These are phyloP conservation scores for Noctua janthina DNA, from an alignment of 2,888 invertebrate species.

Conservation along the genomic window DNA sequence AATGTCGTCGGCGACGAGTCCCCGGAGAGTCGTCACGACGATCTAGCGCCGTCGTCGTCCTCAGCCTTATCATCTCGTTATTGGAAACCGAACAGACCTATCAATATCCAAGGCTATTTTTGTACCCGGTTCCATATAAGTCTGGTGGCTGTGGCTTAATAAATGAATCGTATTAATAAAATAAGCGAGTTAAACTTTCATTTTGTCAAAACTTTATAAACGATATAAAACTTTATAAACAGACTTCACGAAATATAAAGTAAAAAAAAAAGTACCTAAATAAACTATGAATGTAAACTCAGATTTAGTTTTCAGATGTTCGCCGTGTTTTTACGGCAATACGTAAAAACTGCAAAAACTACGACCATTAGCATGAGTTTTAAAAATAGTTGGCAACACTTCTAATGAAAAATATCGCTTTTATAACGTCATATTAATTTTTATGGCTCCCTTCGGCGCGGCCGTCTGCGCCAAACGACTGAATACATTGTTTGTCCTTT, in stretches of 20 bases:
- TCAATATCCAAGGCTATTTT: conserved; percentile 81
- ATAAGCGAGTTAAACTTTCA: background rate
- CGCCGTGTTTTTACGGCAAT: conserved; percentile 2
- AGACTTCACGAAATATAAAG: background rate
- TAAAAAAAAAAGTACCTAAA: background rate
- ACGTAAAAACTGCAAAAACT: conserved; percentile 29
- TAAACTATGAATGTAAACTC: background rate
- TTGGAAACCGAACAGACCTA: conserved; percentile 80
- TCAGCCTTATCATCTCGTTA: conserved; percentile 80
- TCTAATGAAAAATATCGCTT: conserved; percentile 59
- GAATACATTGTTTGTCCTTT: conserved; percentile 61
- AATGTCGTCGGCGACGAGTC: conserved; percentile 70
- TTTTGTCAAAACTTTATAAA: background rate
- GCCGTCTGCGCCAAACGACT: conserved; percentile 48
- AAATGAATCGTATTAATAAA: background rate
- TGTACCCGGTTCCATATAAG: conserved; percentile 55
- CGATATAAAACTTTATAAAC: background rate
- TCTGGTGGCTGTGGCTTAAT: background rate
- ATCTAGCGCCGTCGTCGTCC: conserved; percentile 68
- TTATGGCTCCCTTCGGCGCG: conserved; percentile 43
- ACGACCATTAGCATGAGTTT: conserved; percentile 44
- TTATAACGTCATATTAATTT: conserved; percentile 58
- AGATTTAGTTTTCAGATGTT: background rate
- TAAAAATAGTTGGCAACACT: conserved; percentile 55
- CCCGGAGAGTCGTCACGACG: conserved; percentile 70